Base-by-base conservation (phyloP, 2,113 vertebrate genomes). In the Leptosomus discolor region DNA sequence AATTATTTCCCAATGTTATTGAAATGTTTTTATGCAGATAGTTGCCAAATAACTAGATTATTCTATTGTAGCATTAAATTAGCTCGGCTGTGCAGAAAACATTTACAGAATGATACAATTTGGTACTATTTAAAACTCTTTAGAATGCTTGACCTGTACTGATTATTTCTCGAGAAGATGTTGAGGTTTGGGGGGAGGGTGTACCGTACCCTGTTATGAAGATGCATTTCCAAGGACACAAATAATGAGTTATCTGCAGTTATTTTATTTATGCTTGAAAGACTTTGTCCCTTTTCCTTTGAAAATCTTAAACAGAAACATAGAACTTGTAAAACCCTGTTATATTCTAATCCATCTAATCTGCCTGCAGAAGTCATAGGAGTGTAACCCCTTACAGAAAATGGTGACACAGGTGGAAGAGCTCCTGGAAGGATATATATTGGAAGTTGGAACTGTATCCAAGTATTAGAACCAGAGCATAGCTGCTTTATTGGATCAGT, bases 21-120 rank as follows among this genome's bases (percentile, higher is more conserved):
- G 77, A 95, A 87, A 90, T 85, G 45, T 48, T 91, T 89, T 77
- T 89, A 93, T 32, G 73, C 64, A 89, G 79, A 84, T 71, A 80
- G 51, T 78, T 96, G 84, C 86, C 91, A 92, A 95, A 95, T 76
- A 96, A 87, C 69, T 50, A 89, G 79, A 95, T 96, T 95, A 89
- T 95, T 94, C 88, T 87, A 63, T 90, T 95, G 84, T 94, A 89
- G 27, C 83, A 70, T 89, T 92, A 71, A 91, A 82, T 95, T 73
- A 82, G 61, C 65, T 79, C 46, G 34, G 29, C 15, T 92, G 32
- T 96, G 82, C 50, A 85, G 70, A 85, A 93, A 61, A 60, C 45
- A 21, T 29, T 65, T 74, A 41, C 82, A 89, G 54, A 77, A 80
- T 58, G 26, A 68, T 73, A 51, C 16, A 36, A 34, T 84, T 86